Evolutionary conservation across 1,140 invertebrate genomes (phyloP).

Genomic region (Drosophila lowei): DNA sequence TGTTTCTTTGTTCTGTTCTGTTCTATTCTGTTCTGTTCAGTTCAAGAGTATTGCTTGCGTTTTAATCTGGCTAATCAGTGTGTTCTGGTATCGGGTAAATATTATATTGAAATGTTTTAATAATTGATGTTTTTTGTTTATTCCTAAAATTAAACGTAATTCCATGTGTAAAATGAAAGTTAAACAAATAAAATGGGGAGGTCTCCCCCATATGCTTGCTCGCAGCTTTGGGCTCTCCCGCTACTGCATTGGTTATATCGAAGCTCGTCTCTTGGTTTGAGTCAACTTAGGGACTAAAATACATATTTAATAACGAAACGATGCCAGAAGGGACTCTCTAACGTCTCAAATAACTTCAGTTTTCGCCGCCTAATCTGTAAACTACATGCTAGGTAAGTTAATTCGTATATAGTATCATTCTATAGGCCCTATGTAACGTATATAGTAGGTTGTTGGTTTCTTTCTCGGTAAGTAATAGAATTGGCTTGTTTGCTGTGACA

Average conservation of each 20-base stretch:
- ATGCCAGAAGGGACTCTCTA: constrained; percentile 24
- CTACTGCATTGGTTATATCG: constrained; percentile 12
- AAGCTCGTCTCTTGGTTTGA: constrained; percentile 17
- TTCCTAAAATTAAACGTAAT: constrained; percentile 45
- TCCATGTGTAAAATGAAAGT: constrained; percentile 33
- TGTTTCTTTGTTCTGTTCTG: constrained; percentile 65
- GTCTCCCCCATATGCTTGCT: neutral
- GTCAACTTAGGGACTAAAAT: constrained; percentile 51
- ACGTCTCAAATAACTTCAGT: constrained; percentile 39
- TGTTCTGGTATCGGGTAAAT: constrained; percentile 21
- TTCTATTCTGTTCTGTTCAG: constrained; percentile 45
- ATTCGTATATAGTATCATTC: constrained; percentile 32
- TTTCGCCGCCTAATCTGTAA: constrained; percentile 33
- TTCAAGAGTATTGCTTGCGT: constrained; percentile 39
- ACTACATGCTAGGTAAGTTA: constrained; percentile 29
- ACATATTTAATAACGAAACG: constrained; percentile 39
- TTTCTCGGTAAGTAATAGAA: constrained; percentile 36
- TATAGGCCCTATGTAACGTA: constrained; percentile 32
- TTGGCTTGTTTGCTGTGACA: constrained; percentile 46
- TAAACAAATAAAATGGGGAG: constrained; percentile 27
- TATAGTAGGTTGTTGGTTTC: constrained; percentile 34
- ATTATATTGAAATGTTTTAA: constrained; percentile 29
- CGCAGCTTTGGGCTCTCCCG: constrained; percentile 8
- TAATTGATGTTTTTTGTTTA: constrained; percentile 22
- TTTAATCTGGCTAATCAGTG: constrained; percentile 19